Percentiles rank a stretch among this genome's conserved stretches.
Evolutionary conservation across 2,113 vertebrate genomes (phyloP).

Genomic region (Cololabis saira): DNA sequence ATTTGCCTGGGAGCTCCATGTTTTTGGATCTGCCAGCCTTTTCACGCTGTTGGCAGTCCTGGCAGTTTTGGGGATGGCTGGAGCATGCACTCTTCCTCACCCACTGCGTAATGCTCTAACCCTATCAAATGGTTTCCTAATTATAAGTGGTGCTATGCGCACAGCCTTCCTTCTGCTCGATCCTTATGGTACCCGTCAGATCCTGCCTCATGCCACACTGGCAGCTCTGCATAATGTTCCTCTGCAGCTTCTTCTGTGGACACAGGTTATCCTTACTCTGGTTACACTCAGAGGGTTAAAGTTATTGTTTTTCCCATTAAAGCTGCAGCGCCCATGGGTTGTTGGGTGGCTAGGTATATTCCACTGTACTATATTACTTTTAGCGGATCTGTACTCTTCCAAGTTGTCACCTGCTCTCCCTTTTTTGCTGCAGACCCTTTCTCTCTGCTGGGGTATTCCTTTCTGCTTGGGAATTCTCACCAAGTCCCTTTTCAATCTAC

Average conservation of each 20-base stretch:
- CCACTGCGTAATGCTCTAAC: constrained; percentile 67
- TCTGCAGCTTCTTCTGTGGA: constrained; percentile 84
- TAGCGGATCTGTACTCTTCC: constrained; percentile 80
- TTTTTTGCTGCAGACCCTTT: constrained; percentile 84
- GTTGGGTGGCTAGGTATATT: constrained; percentile 70
- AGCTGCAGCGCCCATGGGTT: constrained; percentile 73
- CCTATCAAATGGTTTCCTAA: constrained; percentile 78
- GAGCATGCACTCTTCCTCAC: constrained; percentile 62
- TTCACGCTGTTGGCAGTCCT: constrained; percentile 81
- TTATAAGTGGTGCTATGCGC: constrained; percentile 80
- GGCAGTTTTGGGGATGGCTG: constrained; percentile 71
- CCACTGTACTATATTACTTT: constrained; percentile 74
- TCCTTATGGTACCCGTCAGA: constrained; percentile 84
- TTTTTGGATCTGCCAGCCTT: constrained; percentile 84
- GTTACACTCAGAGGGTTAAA: constrained; percentile 76
- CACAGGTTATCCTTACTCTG: constrained; percentile 82
- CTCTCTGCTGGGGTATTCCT: constrained; percentile 80
- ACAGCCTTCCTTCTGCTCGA: constrained; percentile 86
- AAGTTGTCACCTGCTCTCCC: constrained; percentile 67
- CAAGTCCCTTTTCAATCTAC: constrained; percentile 76
- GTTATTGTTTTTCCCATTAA: constrained; percentile 72
- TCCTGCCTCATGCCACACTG: constrained; percentile 74
- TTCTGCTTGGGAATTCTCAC: constrained; percentile 82
- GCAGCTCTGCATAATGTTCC: constrained; percentile 85
- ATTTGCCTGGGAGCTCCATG: constrained; percentile 88